Conservation (phyloP, 2,888 invertebrate genomes). For the Coecobrya sp. region DNA sequence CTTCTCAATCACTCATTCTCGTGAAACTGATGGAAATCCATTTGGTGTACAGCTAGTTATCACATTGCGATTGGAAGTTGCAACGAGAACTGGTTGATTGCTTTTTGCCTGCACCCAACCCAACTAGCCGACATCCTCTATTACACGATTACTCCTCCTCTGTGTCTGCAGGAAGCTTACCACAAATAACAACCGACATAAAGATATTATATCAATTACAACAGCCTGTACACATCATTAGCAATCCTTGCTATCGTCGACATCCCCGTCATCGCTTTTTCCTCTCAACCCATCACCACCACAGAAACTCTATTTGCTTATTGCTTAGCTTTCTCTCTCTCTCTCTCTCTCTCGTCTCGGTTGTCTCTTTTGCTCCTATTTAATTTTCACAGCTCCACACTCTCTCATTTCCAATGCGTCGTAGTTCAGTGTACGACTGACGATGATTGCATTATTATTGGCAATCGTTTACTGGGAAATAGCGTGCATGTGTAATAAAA, state of each 20-base stretch:
- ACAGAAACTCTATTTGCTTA: constrained; percentile 22
- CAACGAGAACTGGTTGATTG: constrained; percentile 57
- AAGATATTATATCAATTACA: constrained; percentile 73
- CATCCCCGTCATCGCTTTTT: neutral
- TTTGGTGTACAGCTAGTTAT: constrained; percentile 53
- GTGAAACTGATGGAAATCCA: constrained; percentile 27
- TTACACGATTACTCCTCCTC: constrained; percentile 37
- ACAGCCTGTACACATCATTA: constrained; percentile 57
- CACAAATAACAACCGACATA: constrained; percentile 43
- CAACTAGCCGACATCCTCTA: neutral
- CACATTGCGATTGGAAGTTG: constrained; percentile 43
- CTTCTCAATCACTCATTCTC: constrained; percentile 54
- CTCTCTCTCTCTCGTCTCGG: neutral
- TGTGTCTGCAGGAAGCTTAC: constrained; percentile 28
- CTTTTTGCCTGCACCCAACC: constrained; percentile 53
- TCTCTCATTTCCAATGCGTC: neutral
- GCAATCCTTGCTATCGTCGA: constrained; percentile 45
- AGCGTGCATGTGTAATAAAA: neutral
- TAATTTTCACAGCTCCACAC: constrained; percentile 26
- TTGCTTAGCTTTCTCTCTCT: constrained; percentile 14
- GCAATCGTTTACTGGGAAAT: constrained; percentile 26
- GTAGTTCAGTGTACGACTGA: neutral
- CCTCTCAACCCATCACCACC: neutral
- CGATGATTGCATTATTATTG: constrained; percentile 4
- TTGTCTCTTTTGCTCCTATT: constrained; percentile 27